A percentile compares a stretch with the other conserved stretches of the same genome.
Evolutionary conservation across 2,888 invertebrate species (phyloP).

Genomic region (Thecophora atra): DNA sequence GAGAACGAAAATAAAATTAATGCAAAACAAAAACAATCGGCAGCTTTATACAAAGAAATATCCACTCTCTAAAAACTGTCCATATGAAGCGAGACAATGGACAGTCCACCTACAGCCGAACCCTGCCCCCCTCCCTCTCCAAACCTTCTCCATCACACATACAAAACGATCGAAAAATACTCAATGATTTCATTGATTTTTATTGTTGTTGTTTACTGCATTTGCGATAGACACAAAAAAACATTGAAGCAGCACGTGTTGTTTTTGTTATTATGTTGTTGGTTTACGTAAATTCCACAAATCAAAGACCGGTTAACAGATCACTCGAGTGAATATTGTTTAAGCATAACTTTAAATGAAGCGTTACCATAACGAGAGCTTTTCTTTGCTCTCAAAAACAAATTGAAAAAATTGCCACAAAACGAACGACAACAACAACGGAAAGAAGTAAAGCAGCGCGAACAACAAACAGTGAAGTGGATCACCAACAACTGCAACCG

Average conservation of each 20-base stretch:
- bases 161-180: neutral
- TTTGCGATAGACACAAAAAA: neutral
- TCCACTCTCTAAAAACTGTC: neutral
- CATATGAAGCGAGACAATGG: neutral
- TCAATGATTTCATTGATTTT: slow-evolving; percentile 8
- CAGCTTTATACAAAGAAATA: neutral
- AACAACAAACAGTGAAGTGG: neutral
- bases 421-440: slow-evolving; percentile 1
- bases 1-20: neutral
- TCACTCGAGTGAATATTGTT: neutral
- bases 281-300: neutral
- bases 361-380: too few species aligned
- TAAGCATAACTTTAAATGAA: neutral
- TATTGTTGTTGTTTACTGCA: neutral
- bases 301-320: neutral
- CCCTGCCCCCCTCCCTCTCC: too few species aligned
- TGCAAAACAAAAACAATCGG: neutral
- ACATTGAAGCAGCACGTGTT: neutral
- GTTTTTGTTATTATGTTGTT: neutral
- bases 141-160: too few species aligned
- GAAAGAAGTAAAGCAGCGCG: neutral
- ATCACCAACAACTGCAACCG: too few species aligned
- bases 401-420: neutral
- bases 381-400: too few species aligned
- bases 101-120: too few species aligned